Evolutionary conservation across 2,113 vertebrate genomes (phyloP).

Genomic region (Sylvietta virens): DNA sequence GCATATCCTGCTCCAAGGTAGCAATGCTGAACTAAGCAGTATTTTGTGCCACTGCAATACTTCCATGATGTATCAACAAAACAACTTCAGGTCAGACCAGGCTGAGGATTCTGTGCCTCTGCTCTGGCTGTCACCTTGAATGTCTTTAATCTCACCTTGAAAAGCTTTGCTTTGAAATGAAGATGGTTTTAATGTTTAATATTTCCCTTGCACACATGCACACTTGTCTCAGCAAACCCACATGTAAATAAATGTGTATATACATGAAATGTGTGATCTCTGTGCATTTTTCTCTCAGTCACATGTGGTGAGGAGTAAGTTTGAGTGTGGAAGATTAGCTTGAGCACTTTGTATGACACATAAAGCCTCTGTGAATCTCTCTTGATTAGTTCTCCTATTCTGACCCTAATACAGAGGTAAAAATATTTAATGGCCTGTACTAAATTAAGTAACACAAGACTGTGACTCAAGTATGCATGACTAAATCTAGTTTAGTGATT

Average conservation of each 20-base stretch:
- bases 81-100: background rate
- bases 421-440: conserved; percentile 27
- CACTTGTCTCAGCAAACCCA: background rate
- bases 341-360: background rate
- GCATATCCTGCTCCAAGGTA: background rate
- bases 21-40: background rate
- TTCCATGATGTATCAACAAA: background rate
- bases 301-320: background rate
- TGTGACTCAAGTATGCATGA: background rate
- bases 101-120: background rate
- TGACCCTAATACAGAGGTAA: conserved; percentile 36
- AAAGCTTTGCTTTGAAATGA: background rate
- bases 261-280: background rate
- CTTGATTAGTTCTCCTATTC: background rate
- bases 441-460: background rate
- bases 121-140: background rate
- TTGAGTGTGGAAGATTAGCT: conserved; percentile 4
- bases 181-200: background rate
- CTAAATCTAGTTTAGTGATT: background rate
- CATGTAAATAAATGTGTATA: background rate
- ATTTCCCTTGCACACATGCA: background rate
- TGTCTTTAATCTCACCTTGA: background rate
- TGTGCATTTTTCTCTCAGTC: background rate
- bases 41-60: background rate
- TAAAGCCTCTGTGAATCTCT: background rate